Evolutionary conservation across 2,888 invertebrate genomes (phyloP).

Genomic region (Lumbricus terrestris): DNA sequence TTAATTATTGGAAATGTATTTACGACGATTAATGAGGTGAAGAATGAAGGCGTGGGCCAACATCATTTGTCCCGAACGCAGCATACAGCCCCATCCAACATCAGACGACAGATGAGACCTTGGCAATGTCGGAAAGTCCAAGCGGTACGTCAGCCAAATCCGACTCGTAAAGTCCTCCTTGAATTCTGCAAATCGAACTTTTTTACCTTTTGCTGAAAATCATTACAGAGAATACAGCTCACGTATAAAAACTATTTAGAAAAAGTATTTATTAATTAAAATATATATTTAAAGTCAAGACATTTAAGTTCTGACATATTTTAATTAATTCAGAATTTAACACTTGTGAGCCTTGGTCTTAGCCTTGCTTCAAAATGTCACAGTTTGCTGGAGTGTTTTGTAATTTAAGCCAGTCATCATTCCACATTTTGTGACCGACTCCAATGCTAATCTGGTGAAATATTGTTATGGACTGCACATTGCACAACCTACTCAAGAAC

Average conservation of each 20-base stretch:
- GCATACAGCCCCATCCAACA: slow-evolving; percentile 91
- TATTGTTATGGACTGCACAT: background rate
- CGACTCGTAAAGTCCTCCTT: slow-evolving; percentile 79
- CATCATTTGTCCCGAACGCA: slow-evolving; percentile 88
- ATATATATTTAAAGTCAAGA: background rate
- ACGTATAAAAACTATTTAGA: background rate
- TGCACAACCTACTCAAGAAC: background rate
- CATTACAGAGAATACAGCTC: background rate
- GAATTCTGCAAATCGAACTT: slow-evolving; percentile 68
- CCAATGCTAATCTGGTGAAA: background rate
- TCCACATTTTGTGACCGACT: background rate
- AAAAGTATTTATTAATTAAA: background rate
- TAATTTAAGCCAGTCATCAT: background rate
- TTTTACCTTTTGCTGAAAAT: background rate
- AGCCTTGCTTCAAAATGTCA: background rate
- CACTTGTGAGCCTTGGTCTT: background rate
- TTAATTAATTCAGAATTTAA: background rate
- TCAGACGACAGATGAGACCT: slow-evolving; percentile 82
- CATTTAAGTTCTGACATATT: background rate
- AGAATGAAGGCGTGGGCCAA: slow-evolving; percentile 80
- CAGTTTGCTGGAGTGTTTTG: background rate
- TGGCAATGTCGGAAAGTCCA: slow-evolving; percentile 79
- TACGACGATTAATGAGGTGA: slow-evolving; percentile 63
- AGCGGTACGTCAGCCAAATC: slow-evolving; percentile 69
- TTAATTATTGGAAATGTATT: background rate